phyloP scores from a whole-genome alignment of 2,888 invertebrate genomes.

The Terebella lapidaria region DNA sequence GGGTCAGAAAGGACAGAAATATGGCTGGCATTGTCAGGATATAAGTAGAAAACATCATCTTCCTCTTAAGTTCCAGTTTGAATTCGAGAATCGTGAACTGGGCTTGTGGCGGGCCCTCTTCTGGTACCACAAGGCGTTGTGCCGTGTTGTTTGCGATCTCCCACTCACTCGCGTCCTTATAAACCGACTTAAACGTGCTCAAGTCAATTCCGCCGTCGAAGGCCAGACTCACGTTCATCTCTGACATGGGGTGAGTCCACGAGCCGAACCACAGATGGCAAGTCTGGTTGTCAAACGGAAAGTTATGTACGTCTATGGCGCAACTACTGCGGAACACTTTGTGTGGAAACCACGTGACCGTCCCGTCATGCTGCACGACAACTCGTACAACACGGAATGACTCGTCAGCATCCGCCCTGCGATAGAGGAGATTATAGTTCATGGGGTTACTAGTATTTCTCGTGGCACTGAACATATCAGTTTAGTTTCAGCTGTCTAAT shows the following conservation, averaged over 20 bases:
- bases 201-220: conserved; percentile 15
- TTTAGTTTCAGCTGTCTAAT: too few relatives aligned
- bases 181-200: conserved; percentile 17
- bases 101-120: conserved; percentile 3
- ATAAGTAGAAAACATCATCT: conserved; percentile 20
- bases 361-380: conserved; percentile 11
- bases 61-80: conserved; percentile 12
- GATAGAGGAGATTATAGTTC: background rate
- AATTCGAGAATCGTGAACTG: conserved; percentile 15
- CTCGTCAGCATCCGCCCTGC: conserved; percentile 13
- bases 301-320: conserved; percentile 18
- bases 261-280: conserved; percentile 23
- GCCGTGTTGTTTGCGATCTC: conserved; percentile 15
- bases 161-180: conserved; percentile 20
- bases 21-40: conserved; percentile 24
- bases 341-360: conserved; percentile 19
- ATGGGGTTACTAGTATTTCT: background rate
- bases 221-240: conserved; percentile 12
- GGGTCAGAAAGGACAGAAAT: conserved; percentile 19
- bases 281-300: conserved; percentile 24
- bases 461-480: too few relatives aligned
- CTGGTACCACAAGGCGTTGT: conserved; percentile 7
- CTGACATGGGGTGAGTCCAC: conserved; percentile 16
- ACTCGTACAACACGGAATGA: conserved; percentile 7
- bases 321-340: conserved; percentile 16